Evolutionary conservation across 2,797 vertebrate genomes (phyloP).

Genomic region (Coccyzus lansbergi): DNA sequence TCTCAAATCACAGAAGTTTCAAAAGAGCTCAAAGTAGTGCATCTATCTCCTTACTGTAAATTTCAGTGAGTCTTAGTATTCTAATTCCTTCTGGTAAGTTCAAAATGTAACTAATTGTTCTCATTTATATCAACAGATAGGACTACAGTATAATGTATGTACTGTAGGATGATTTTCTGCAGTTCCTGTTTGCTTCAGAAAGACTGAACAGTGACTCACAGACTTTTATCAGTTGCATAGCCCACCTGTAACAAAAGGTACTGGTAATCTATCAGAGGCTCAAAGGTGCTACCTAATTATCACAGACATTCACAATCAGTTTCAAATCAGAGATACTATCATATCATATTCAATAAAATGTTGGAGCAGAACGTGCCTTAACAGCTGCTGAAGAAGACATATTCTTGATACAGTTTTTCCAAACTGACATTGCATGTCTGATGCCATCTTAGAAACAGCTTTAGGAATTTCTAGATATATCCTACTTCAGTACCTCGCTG

Average conservation of each 20-base stretch:
- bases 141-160: not conserved
- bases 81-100: not conserved
- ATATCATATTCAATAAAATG: not conserved
- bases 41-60: not conserved
- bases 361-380: not conserved
- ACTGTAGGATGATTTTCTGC: not conserved
- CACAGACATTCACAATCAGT: not conserved
- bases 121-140: not conserved
- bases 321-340: not conserved
- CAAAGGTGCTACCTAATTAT: not conserved
- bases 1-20: not conserved
- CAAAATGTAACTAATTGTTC: not conserved
- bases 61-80: not conserved
- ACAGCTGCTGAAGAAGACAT: not conserved
- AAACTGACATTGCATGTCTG: not conserved
- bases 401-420: not conserved
- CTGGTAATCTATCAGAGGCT: rapidly evolving
- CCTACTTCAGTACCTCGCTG: not conserved
- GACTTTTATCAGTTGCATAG: not conserved
- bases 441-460: not conserved
- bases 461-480: not conserved
- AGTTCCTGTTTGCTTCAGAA: not conserved
- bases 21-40: not conserved
- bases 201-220: not conserved
- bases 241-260: not conserved